Conservation (phyloP, 2,797 vertebrate species). For the Alca torda region DNA sequence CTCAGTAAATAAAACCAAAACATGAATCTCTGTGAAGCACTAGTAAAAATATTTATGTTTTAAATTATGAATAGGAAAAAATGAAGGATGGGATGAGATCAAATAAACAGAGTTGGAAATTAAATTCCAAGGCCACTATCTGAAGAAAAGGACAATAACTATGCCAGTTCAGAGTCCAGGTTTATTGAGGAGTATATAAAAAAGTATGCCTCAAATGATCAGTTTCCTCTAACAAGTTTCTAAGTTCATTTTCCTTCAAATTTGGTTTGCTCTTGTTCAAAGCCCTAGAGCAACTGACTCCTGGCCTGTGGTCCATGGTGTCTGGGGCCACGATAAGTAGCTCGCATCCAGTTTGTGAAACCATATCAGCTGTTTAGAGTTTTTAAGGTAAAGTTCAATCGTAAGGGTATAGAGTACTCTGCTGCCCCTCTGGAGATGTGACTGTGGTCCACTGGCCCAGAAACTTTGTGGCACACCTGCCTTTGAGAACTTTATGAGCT, state of each 20-base stretch:
- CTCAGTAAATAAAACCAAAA: conserved; percentile 1
- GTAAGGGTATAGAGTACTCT: not conserved
- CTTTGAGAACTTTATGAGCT: not conserved
- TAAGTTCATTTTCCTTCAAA: not conserved
- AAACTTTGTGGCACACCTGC: not conserved
- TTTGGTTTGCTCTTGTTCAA: not conserved
- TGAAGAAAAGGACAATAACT: not conserved
- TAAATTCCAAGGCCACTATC: not conserved
- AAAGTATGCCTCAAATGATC: not conserved
- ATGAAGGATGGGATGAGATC: not conserved
- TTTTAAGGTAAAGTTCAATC: not conserved
- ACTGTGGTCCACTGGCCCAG: not conserved
- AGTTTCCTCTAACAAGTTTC: not conserved
- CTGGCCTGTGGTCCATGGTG: not conserved
- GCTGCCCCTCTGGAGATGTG: not conserved
- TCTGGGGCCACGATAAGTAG: not conserved
- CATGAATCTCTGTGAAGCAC: not conserved
- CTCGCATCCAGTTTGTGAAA: not conserved
- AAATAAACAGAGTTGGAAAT: not conserved
- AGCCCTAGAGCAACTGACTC: not conserved
- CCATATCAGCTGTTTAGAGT: not conserved
- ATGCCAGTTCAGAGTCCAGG: not conserved
- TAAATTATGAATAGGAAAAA: conserved; percentile 22
- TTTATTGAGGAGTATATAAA: not conserved
- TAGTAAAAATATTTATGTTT: conserved; percentile 16